These are phyloP conservation scores for Nycticebus coucang DNA, from an alignment of 2,113 vertebrate species.

Conservation along the genomic window DNA sequence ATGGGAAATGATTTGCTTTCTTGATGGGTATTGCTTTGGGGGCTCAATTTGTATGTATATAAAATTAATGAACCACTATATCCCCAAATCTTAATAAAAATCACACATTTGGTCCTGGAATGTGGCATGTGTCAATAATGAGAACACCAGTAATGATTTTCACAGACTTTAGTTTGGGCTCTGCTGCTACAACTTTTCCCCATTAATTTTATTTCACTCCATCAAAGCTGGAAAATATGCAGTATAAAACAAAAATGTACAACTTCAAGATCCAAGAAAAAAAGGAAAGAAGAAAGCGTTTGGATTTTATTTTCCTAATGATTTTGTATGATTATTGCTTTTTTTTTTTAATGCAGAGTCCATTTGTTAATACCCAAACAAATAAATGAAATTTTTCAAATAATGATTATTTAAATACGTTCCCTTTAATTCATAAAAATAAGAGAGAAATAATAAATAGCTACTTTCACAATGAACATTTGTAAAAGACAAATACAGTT, in stretches of 20 bases:
- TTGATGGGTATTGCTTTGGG: background rate
- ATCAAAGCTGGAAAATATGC: slow-evolving; percentile 58
- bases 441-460: background rate
- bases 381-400: background rate
- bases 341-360: background rate
- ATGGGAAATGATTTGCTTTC: slow-evolving; percentile 43
- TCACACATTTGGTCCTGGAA: background rate
- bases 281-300: background rate
- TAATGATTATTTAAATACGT: background rate
- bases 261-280: background rate
- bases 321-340: background rate
- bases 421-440: background rate
- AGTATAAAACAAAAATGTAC: background rate
- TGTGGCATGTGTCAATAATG: background rate
- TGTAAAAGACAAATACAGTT: background rate
- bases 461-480: background rate
- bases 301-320: background rate
- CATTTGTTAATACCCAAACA: background rate
- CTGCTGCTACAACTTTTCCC: background rate
- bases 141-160: slow-evolving; percentile 46
- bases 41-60: slow-evolving; percentile 4
- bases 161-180: slow-evolving; percentile 13
- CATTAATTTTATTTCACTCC: slow-evolving; percentile 55
- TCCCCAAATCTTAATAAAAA: slow-evolving; percentile 44
- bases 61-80: slow-evolving; percentile 42